These are phyloP conservation scores for Diorhabda sublineata DNA, from an alignment of 1,140 invertebrate species.

Conservation along the genomic window DNA sequence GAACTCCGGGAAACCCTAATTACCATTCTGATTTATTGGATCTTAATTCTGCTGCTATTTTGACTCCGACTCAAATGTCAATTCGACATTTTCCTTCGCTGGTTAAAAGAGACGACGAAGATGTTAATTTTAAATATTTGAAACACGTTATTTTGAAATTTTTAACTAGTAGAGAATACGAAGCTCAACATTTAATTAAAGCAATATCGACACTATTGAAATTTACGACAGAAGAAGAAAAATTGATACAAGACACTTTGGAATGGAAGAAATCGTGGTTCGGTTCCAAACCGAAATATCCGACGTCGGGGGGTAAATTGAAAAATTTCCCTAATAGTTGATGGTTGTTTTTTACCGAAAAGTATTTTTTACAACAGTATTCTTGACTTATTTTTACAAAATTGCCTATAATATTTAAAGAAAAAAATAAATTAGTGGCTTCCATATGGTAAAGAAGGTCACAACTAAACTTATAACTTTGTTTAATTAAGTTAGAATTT, in stretches of 20 bases:
- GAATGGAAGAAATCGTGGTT: slow-evolving; percentile 89
- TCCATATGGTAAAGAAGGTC: too few relatives aligned
- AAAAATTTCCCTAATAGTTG: slow-evolving; percentile 33
- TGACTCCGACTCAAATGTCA: slow-evolving; percentile 50
- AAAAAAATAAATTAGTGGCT: too few relatives aligned
- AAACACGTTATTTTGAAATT: slow-evolving; percentile 92
- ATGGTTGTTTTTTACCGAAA: slow-evolving; percentile 28
- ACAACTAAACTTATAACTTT: too few relatives aligned
- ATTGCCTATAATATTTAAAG: too few relatives aligned
- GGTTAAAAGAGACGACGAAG: slow-evolving; percentile 57
- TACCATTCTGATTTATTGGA: slow-evolving; percentile 32
- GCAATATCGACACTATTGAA: slow-evolving; percentile 81
- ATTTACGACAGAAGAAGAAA: slow-evolving; percentile 82
- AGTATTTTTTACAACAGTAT: background rate
- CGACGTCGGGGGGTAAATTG: slow-evolving; percentile 16
- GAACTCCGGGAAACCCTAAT: slow-evolving; percentile 46
- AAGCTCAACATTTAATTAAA: slow-evolving; percentile 84
- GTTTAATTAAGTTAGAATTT: too few relatives aligned
- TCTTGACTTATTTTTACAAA: too few relatives aligned
- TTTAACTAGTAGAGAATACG: slow-evolving; percentile 79
- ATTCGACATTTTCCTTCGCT: slow-evolving; percentile 53
- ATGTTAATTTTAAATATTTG: slow-evolving; percentile 82
- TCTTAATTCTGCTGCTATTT: slow-evolving; percentile 45
- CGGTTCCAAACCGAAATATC: slow-evolving; percentile 49
- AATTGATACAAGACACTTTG: slow-evolving; percentile 77